Conservation (phyloP, 2,888 invertebrate species). For the Drosophila putrida region DNA sequence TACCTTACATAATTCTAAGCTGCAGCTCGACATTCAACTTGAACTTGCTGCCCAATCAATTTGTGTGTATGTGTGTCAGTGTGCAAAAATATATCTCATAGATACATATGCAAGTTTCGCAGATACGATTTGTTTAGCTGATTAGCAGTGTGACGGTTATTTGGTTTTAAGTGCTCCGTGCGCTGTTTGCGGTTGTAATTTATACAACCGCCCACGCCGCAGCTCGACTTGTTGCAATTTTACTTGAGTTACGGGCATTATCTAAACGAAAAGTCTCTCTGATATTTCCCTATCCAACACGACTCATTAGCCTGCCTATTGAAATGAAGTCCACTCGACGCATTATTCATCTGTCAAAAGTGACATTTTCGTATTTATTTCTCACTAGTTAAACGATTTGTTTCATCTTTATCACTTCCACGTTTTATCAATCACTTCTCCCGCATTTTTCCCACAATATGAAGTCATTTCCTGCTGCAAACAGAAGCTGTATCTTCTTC, state of each 20-base stretch:
- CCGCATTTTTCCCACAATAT: slow-evolving; percentile 43
- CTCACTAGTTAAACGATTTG: slow-evolving; percentile 54
- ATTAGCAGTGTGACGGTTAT: slow-evolving; percentile 63
- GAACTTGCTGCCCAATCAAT: slow-evolving; percentile 71
- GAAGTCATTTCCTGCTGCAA: slow-evolving; percentile 50
- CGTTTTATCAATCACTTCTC: slow-evolving; percentile 38
- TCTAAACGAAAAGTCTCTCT: slow-evolving; percentile 54
- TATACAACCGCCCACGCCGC: slow-evolving; percentile 62
- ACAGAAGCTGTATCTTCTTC: neutral
- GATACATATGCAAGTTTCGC: slow-evolving; percentile 33
- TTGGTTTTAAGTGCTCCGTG: slow-evolving; percentile 57
- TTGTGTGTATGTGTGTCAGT: neutral
- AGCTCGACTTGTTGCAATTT: slow-evolving; percentile 40
- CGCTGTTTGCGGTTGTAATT: slow-evolving; percentile 74
- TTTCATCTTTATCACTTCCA: slow-evolving; percentile 40
- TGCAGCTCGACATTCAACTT: slow-evolving; percentile 79
- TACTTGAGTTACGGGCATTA: slow-evolving; percentile 47
- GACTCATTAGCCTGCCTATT: slow-evolving; percentile 48
- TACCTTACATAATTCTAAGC: slow-evolving; percentile 22
- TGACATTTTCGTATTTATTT: slow-evolving; percentile 27
- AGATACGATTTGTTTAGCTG: slow-evolving; percentile 62
- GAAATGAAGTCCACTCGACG: slow-evolving; percentile 32
- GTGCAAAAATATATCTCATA: slow-evolving; percentile 28
- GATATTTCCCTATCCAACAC: slow-evolving; percentile 21
- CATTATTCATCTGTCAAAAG: slow-evolving; percentile 41